Evolutionary conservation across 2,888 invertebrate species (phyloP), one percentile per base, ranked within the genome.

Genomic region (Euproctis similis): DNA sequence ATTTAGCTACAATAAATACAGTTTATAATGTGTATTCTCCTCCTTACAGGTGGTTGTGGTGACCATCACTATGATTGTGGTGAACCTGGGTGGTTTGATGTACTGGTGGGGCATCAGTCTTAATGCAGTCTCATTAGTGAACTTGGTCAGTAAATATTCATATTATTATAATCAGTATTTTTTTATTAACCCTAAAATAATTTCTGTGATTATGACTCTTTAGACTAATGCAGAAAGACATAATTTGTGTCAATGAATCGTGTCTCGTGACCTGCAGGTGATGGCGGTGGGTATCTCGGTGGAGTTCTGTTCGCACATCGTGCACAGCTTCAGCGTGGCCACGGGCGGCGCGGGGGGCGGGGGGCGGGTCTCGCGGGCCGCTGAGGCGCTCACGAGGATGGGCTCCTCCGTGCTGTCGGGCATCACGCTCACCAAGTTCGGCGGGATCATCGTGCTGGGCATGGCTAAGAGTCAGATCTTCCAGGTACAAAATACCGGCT

Each of bases 381-480:
- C 92, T 0, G 93, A 94, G 59, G 90, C 97, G 1, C 86, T 98
- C 13, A 88, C 92, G 8, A 90, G 91, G 60, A 97, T 98, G 94
- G 98, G 98, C 43, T 93, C 94, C 53, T 97, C 97, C 5, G 95
- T 99, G 46, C 92, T 99, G 44, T 96, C 96, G 24, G 98, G 99
- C 31, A 98, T 99, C 61, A 98, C 98, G 7, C 86, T 98, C 38
- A 99, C 98, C 34, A 99, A 99, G 84, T 95, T 98, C 70, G 97
- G 95, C 21, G 98, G 98, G 25, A 98, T 99, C 66, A 88, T 98
- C 41, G 97, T 99, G 30, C 87, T 99, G 41, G 97, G 94, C 10
- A 98, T 98, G 69, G 97, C 98, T 11, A 97, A 97, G 75, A 97
- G 97, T 34, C 97, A 98, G 86, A 96, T 99, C 46, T 99, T 99